These are phyloP conservation scores for Eremobia ochroleuca DNA, from an alignment of 2,888 invertebrate species.

Conservation along the genomic window DNA sequence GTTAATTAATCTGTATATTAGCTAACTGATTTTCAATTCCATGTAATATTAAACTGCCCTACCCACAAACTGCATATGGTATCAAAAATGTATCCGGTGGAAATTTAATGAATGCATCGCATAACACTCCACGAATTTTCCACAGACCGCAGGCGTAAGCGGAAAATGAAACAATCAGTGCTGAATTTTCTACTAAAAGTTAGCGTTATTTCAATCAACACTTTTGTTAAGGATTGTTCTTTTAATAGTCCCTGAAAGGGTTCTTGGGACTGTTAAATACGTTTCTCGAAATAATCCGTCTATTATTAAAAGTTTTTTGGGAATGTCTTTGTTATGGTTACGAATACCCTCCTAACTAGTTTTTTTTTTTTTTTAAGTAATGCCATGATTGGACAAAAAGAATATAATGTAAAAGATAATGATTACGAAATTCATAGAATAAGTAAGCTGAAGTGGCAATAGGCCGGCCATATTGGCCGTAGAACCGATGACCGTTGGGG, in stretches of 20 bases:
- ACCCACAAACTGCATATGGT: background rate
- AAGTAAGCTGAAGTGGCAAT: too few species aligned
- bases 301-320: background rate
- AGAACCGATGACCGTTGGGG: background rate
- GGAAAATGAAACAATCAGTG: constrained; percentile 42
- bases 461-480: background rate
- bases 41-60: background rate
- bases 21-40: background rate
- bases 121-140: constrained; percentile 21
- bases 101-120: constrained; percentile 21
- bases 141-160: background rate
- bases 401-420: background rate
- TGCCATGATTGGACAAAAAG: too few species aligned
- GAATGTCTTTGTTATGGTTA: background rate
- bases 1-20: background rate
- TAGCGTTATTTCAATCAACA: constrained; percentile 42
- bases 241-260: constrained; percentile 15
- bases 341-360: background rate
- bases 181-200: constrained; percentile 38
- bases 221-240: constrained; percentile 31
- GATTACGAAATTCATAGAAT: background rate
- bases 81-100: constrained; percentile 15
- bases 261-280: constrained; percentile 12
- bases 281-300: background rate
- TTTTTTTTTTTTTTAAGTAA: background rate